Evolutionary conservation across 2,888 invertebrate species (phyloP).

Genomic region (Rhorus exstirpatorius): DNA sequence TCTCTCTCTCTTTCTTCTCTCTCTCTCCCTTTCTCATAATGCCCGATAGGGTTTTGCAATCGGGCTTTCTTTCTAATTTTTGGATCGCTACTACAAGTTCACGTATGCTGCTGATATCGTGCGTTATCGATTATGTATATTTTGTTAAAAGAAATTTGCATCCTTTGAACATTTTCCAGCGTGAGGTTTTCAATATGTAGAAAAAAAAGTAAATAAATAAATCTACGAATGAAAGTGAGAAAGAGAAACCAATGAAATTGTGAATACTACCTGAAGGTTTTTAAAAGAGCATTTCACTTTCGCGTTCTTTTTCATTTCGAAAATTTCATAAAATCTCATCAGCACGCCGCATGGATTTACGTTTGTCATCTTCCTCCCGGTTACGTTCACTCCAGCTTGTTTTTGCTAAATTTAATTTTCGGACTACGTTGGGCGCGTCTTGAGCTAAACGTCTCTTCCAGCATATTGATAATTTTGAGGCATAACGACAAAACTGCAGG

Average conservation of each 20-base stretch:
- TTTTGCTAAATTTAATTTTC: too few relatives aligned
- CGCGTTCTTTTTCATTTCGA: background rate
- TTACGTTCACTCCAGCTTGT: too few relatives aligned
- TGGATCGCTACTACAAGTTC: conserved; percentile 24
- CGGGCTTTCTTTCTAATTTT: conserved; percentile 15
- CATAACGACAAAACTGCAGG: background rate
- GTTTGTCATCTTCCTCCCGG: too few relatives aligned
- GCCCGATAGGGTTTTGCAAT: conserved; percentile 27
- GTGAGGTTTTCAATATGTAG: background rate
- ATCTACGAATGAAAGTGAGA: too few relatives aligned
- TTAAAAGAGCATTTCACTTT: too few relatives aligned
- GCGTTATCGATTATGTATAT: conserved; percentile 19
- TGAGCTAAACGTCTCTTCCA: too few relatives aligned
- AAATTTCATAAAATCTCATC: too few relatives aligned
- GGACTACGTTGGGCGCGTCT: too few relatives aligned
- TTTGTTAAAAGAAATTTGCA: background rate
- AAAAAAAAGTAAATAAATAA: background rate
- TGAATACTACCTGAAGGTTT: too few relatives aligned
- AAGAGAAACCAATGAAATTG: too few relatives aligned
- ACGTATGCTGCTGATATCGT: background rate
- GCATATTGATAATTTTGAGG: too few relatives aligned
- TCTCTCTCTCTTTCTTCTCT: conserved; percentile 73
- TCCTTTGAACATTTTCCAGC: background rate
- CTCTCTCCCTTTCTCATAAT: conserved; percentile 28
- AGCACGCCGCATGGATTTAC: too few relatives aligned